These are phyloP conservation scores for Drosophila dunni DNA, from an alignment of 1,140 invertebrate genomes.

Conservation along the genomic window DNA sequence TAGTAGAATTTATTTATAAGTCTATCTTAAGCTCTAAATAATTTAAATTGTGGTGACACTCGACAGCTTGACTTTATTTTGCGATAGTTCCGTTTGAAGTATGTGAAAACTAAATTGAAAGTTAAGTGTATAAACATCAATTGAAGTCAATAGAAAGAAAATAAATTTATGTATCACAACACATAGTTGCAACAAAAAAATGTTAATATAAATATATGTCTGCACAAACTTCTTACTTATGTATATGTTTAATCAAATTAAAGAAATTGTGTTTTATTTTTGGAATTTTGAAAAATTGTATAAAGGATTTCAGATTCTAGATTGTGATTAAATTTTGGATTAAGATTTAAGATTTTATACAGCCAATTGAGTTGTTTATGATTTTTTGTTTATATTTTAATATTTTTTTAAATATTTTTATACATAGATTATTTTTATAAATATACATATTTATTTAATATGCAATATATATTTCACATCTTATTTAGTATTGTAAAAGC, in stretches of 20 bases:
- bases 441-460: constrained; percentile 36
- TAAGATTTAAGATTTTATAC: constrained; percentile 7
- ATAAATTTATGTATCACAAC: constrained; percentile 26
- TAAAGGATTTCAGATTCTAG: constrained; percentile 16
- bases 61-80: not conserved
- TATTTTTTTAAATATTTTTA: constrained; percentile 25
- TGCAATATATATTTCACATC: constrained; percentile 32
- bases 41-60: not conserved
- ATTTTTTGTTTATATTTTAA: constrained; percentile 26
- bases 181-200: constrained; percentile 36
- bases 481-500: constrained; percentile 36
- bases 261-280: not conserved
- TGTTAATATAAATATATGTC: constrained; percentile 11
- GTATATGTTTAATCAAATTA: constrained; percentile 1
- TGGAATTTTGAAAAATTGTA: constrained; percentile 4
- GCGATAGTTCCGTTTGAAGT: constrained; percentile 2
- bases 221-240: constrained; percentile 17
- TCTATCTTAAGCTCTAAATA: constrained; percentile 34
- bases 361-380: constrained; percentile 20
- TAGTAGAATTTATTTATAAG: constrained; percentile 16
- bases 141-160: constrained; percentile 17
- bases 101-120: constrained; percentile 14
- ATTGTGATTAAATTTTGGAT: constrained; percentile 4
- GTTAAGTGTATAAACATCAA: constrained; percentile 8
- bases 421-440: constrained; percentile 22